Evolutionary conservation across 2,113 vertebrate species (phyloP).

Genomic region (Scolopax mira): DNA sequence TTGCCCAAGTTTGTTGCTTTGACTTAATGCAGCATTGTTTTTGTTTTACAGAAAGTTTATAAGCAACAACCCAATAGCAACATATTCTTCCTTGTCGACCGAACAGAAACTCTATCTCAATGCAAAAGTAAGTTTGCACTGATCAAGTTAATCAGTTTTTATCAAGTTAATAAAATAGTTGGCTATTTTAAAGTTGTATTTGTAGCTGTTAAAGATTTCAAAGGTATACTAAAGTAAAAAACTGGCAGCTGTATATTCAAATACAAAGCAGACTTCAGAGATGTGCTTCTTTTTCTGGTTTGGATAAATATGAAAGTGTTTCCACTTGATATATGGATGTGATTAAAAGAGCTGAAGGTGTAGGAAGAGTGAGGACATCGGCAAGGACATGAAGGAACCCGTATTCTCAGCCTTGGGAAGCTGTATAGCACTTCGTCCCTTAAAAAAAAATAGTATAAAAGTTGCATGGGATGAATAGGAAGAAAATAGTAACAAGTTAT

Average conservation of each 20-base stretch:
- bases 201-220: neutral
- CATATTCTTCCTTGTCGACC: conserved; percentile 90
- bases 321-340: neutral
- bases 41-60: conserved; percentile 87
- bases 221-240: neutral
- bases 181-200: neutral
- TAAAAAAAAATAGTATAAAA: neutral
- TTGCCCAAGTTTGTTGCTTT: neutral
- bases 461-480: neutral
- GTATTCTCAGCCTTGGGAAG: neutral
- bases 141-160: neutral
- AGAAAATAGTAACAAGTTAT: neutral
- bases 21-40: neutral
- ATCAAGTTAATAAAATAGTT: neutral
- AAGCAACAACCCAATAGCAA: conserved; percentile 93
- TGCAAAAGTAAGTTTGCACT: conserved; percentile 84
- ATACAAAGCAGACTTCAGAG: neutral
- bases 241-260: neutral
- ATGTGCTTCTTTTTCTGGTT: neutral
- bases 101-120: conserved; percentile 79
- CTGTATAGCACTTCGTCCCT: neutral
- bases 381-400: neutral
- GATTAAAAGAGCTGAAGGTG: neutral
- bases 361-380: neutral
- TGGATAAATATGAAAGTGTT: neutral